Percentiles rank a stretch among this genome's conserved stretches.
These are phyloP conservation scores for Coregonus clupeaformis DNA, from an alignment of 2,113 vertebrate species.

Conservation along the genomic window DNA sequence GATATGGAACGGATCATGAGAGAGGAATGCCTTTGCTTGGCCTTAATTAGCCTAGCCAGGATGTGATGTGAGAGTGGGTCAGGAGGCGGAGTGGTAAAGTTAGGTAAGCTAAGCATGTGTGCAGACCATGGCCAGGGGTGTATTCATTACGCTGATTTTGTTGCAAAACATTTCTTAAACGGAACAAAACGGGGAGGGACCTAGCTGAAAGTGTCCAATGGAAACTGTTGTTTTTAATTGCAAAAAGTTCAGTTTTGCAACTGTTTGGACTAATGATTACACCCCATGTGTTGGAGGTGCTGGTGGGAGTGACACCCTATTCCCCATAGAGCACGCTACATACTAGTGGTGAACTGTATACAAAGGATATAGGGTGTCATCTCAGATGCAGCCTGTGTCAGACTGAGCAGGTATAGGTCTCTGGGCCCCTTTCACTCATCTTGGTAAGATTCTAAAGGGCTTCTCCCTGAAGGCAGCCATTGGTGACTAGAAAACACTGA, in stretches of 20 bases:
- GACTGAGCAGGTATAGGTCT: constrained; percentile 17
- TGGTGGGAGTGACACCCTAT: constrained; percentile 41
- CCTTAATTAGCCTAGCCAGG: constrained; percentile 69
- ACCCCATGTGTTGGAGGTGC: constrained; percentile 53
- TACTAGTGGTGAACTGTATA: too few species aligned
- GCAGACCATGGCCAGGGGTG: constrained; percentile 56
- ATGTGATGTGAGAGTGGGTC: constrained; percentile 52
- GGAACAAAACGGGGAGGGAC: too few species aligned
- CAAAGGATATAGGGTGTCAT: not conserved
- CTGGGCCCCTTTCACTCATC: constrained; percentile 50
- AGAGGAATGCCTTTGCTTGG: constrained; percentile 55
- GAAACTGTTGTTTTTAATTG: too few species aligned
- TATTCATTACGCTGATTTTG: too few species aligned
- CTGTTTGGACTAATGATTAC: too few species aligned
- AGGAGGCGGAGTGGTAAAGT: constrained; percentile 65
- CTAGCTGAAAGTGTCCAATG: too few species aligned
- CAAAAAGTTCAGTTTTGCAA: too few species aligned
- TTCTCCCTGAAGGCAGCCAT: constrained; percentile 77
- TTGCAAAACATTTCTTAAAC: too few species aligned
- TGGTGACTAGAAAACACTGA: constrained; percentile 68
- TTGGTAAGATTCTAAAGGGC: constrained; percentile 69
- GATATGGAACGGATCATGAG: constrained; percentile 9
- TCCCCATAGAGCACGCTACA: too few species aligned
- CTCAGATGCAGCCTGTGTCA: constrained; percentile 38
- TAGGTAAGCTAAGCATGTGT: constrained; percentile 87